A percentile compares a stretch with the other conserved stretches of the same genome.
These are phyloP conservation scores for Maniola hyperantus DNA, from an alignment of 2,888 invertebrate species.

Conservation along the genomic window DNA sequence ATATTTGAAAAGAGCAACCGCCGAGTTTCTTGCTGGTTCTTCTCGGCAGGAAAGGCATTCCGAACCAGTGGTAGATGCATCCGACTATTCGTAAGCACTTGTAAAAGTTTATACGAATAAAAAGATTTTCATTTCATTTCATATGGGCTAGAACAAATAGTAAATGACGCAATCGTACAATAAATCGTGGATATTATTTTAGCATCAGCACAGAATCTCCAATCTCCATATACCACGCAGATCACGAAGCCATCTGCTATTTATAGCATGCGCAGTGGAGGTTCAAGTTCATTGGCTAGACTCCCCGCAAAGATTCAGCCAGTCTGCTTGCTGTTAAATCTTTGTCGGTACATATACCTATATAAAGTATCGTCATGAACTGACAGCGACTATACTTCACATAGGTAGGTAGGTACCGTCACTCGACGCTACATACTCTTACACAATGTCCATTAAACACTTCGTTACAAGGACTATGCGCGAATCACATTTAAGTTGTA, in stretches of 20 bases:
- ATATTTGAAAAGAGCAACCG: too few relatives aligned
- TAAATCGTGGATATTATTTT: conserved; percentile 33
- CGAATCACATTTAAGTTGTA: conserved; percentile 15
- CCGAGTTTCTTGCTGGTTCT: too few relatives aligned
- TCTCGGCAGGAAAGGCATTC: too few relatives aligned
- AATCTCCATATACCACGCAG: conserved; percentile 38
- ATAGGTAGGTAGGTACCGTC: not conserved
- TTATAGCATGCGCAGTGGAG: conserved; percentile 67
- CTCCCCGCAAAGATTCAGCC: conserved; percentile 62
- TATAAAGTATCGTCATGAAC: too few relatives aligned
- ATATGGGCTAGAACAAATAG: conserved; percentile 4
- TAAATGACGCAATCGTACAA: conserved; percentile 21
- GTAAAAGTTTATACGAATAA: too few relatives aligned
- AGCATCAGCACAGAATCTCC: conserved; percentile 36
- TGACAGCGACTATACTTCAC: too few relatives aligned
- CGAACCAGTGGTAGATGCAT: too few relatives aligned
- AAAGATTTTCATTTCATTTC: too few relatives aligned
- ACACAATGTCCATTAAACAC: conserved; percentile 22
- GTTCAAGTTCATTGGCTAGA: conserved; percentile 74
- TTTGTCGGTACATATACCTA: too few relatives aligned
- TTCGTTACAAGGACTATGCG: conserved; percentile 11
- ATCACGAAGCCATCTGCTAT: conserved; percentile 49
- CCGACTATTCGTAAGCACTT: too few relatives aligned
- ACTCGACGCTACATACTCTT: conserved; percentile 19
- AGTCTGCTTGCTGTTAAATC: too few relatives aligned